phyloP scores from a whole-genome alignment of 2,797 vertebrate species.

The Hozukius guyotensis region DNA sequence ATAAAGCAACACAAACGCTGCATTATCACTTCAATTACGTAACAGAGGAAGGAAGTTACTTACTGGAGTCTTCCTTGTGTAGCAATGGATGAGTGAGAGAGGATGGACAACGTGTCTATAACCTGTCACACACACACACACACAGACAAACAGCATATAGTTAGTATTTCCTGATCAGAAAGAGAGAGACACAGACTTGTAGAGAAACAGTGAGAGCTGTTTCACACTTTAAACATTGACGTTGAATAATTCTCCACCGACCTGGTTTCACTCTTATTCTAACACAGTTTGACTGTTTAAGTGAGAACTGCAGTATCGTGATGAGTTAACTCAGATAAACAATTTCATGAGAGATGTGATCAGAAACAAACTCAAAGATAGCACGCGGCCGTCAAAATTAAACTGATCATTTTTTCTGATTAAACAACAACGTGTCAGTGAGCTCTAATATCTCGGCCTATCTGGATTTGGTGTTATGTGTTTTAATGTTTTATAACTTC shows the following conservation, averaged over 20 bases:
- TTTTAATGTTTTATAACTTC: not conserved
- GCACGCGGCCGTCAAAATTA: not conserved
- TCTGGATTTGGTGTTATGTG: not conserved
- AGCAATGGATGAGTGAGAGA: slow-evolving; percentile 86
- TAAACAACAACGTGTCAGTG: not conserved
- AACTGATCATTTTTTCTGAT: not conserved
- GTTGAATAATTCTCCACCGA: not conserved
- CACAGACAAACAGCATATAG: not conserved
- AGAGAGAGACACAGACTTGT: not conserved
- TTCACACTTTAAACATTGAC: slow-evolving; percentile 4
- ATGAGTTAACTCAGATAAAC: not conserved
- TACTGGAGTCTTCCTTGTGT: slow-evolving; percentile 86
- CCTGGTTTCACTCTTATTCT: slow-evolving; percentile 9
- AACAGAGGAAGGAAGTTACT: slow-evolving; percentile 61
- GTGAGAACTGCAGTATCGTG: slow-evolving; percentile 5
- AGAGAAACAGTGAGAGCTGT: not conserved
- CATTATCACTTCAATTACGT: not conserved
- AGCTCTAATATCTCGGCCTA: not conserved
- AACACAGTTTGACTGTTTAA: not conserved
- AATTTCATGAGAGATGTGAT: slow-evolving; percentile 12
- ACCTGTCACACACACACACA: slow-evolving; percentile 79
- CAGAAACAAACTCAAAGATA: not conserved
- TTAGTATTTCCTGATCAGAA: not conserved
- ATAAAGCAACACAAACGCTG: not conserved
- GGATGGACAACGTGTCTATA: slow-evolving; percentile 87